Conservation (phyloP, 2,113 vertebrate genomes). For the Rynchops niger region DNA sequence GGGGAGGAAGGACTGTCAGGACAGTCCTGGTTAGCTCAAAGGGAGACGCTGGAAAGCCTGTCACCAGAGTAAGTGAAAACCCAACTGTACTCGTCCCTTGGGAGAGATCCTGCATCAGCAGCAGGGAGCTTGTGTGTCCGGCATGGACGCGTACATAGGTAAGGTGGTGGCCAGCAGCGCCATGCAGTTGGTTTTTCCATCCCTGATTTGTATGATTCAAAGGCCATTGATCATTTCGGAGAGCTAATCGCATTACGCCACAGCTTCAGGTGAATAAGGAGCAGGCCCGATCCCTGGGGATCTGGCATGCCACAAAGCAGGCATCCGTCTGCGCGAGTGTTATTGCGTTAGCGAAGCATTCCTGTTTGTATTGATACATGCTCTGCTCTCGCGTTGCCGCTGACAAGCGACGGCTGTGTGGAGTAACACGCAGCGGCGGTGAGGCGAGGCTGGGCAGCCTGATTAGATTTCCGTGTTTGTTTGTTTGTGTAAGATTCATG, state of each 20-base stretch:
- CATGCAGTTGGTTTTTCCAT: neutral
- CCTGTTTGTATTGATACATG: neutral
- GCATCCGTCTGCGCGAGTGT: neutral
- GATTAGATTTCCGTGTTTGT: neutral
- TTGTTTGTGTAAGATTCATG: neutral
- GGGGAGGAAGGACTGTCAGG: neutral
- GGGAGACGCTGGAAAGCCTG: neutral
- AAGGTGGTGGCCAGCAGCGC: neutral
- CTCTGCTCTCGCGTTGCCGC: neutral
- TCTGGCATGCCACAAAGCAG: neutral
- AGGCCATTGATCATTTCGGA: neutral
- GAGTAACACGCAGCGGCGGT: neutral
- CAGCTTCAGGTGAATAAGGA: conserved; percentile 13
- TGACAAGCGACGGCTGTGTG: fast-evolving
- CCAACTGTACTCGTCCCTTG: neutral
- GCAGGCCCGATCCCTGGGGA: neutral
- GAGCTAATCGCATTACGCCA: neutral
- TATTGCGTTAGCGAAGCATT: conserved; percentile 10
- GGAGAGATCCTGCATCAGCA: neutral
- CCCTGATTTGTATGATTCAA: neutral
- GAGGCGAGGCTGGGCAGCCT: neutral
- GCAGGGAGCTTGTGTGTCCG: neutral
- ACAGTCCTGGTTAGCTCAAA: neutral
- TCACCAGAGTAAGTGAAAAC: neutral
- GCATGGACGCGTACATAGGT: neutral